Percentiles rank a stretch among this genome's conserved stretches.
Conservation (phyloP, 1,140 invertebrate species). For the Theocolax elegans region DNA sequence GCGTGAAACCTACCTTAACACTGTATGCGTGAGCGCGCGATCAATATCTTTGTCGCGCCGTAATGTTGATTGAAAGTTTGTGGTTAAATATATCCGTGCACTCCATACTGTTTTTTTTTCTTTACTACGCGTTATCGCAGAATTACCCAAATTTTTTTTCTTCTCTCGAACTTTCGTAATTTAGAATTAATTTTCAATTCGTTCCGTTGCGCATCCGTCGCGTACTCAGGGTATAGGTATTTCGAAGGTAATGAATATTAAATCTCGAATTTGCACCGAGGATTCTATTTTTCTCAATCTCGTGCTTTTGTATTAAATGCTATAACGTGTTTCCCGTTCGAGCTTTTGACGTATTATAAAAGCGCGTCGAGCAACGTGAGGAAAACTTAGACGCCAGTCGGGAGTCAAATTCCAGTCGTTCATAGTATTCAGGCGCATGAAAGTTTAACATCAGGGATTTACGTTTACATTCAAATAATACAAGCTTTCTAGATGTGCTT, state of each 20-base stretch:
- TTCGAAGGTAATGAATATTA: background rate
- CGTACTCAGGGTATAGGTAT: too few relatives aligned
- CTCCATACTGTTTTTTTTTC: too few relatives aligned
- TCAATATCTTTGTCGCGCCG: slow-evolving; percentile 18
- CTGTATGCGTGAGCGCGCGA: background rate
- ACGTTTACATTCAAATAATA: background rate
- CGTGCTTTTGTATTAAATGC: background rate
- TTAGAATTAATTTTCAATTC: background rate
- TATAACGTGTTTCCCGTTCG: background rate
- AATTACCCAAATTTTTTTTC: background rate
- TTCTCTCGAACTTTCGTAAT: too few relatives aligned
- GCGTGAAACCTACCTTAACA: background rate
- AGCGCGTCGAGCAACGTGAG: background rate
- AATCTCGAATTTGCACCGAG: background rate
- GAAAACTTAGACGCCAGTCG: background rate
- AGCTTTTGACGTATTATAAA: background rate
- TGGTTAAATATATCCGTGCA: background rate
- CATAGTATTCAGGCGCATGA: background rate
- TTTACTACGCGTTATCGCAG: too few relatives aligned
- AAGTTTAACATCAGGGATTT: background rate
- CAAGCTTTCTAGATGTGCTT: background rate
- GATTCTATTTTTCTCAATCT: background rate
- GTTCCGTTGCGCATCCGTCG: background rate
- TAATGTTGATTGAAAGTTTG: slow-evolving; percentile 11
- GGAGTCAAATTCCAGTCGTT: slow-evolving; percentile 3